phyloP scores from a whole-genome alignment of 2,888 invertebrate genomes.

The Julus scanicus region DNA sequence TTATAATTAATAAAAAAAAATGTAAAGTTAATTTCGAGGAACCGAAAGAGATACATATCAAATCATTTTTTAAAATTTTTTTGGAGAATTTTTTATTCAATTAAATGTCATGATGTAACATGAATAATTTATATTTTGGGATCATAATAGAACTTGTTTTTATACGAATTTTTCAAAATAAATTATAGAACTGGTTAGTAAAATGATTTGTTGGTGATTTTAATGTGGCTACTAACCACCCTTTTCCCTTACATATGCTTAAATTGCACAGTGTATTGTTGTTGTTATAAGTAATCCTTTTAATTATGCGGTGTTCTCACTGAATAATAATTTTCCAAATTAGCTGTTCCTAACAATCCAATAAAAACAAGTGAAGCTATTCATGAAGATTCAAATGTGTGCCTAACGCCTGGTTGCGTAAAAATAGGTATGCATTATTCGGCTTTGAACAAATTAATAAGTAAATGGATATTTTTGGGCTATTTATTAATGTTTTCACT shows the following conservation, averaged over 20 bases:
- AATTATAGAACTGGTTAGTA: too few species aligned
- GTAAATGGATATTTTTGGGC: neutral
- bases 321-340: neutral
- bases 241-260: neutral
- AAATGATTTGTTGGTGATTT: neutral
- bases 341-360: constrained; percentile 50
- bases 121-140: too few species aligned
- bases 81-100: too few species aligned
- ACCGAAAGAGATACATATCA: too few species aligned
- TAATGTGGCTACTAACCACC: neutral
- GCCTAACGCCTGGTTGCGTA: constrained; percentile 56
- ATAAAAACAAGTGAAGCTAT: constrained; percentile 36
- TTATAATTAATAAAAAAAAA: too few species aligned
- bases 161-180: too few species aligned
- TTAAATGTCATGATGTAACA: too few species aligned
- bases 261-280: neutral
- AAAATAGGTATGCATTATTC: constrained; percentile 52
- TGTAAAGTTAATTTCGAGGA: too few species aligned
- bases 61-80: too few species aligned
- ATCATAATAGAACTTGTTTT: too few species aligned
- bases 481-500: neutral
- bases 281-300: neutral
- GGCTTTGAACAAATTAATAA: neutral
- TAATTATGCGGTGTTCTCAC: neutral
- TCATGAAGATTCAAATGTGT: constrained; percentile 49